phyloP scores from a whole-genome alignment of 1,140 invertebrate genomes.

The Subanguina moxae region DNA sequence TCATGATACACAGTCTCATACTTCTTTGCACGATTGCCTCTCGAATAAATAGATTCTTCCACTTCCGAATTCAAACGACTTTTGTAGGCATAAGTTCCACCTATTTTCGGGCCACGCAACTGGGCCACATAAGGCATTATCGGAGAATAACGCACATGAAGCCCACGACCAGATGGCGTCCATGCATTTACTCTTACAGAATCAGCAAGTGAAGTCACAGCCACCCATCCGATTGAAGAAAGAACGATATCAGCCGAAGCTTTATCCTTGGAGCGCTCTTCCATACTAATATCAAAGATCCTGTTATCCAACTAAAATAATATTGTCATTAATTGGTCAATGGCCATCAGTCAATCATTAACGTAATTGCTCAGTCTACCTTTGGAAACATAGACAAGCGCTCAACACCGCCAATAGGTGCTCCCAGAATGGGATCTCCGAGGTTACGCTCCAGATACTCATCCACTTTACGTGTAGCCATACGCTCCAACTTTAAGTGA shows the following conservation, averaged over 20 bases:
- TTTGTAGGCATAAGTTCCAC: constrained; percentile 29
- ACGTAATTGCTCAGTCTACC: no score
- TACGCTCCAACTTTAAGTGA: constrained; percentile 22
- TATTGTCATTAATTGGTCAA: no score
- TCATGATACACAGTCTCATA: no score
- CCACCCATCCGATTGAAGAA: constrained; percentile 48
- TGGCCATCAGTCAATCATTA: no score
- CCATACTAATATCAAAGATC: no score
- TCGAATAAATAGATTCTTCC: background rate
- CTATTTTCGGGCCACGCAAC: constrained; percentile 33
- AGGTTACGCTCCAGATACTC: constrained; percentile 20
- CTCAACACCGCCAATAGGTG: constrained; percentile 25
- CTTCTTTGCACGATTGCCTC: no score
- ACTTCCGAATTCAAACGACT: background rate
- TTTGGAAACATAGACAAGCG: constrained; percentile 35
- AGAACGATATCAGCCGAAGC: constrained; percentile 36
- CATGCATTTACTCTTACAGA: constrained; percentile 19
- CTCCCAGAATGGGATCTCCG: constrained; percentile 32
- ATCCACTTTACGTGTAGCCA: constrained; percentile 31
- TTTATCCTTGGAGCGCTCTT: constrained; percentile 12
- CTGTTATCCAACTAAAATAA: no score
- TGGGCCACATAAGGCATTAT: constrained; percentile 34
- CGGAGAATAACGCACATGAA: constrained; percentile 17
- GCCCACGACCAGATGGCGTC: constrained; percentile 39
- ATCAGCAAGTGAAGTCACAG: constrained; percentile 24